Base-by-base conservation (phyloP, 2,113 vertebrate species). In the Aptenodytes patagonicus region DNA sequence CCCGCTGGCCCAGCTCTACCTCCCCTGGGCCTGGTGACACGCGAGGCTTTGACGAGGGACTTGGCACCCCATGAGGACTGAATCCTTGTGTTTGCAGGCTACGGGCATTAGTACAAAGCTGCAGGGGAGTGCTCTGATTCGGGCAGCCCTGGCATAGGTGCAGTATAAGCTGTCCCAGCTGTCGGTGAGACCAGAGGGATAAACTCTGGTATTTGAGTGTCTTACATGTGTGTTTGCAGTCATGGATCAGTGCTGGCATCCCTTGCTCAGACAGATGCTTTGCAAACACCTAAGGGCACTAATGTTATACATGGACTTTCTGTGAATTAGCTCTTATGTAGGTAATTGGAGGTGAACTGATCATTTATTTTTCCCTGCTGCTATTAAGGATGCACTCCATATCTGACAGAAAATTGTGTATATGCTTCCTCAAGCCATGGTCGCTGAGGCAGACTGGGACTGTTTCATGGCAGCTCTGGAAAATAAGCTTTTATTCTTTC, bases 401-500 rank as follows among this genome's bases (percentile, higher is more conserved):
- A 76, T 76, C 25, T 57, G 46, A 49, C 38, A 58, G 40, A 58
- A 84, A 69, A 70, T 25, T 28, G 17, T 34, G 29, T 14, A 54
- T 34, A 8, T 28, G 22, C 42, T 95, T 95, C 38, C 32, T 49
- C 25, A 42, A 91, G 3, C 25, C 34, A n/a, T 1, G 1, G 34
- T 52, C 7, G 0, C 28, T 62, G 86, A 65, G 54, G 66, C 22
- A 80, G 26, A 54, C 28, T n/a, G 16, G 17, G 19, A 32, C 34
- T 76, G 25, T n/a, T 93, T 64, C 31, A 75, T 28, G 52, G 64
- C 21, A 78, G 68, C 31, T 93, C 62, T 88, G 64, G 75, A 95
- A 95, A 93, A 69, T 36, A 77, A 66, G 38, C 7, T 90, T 91
- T 81, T 83, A n/a, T 66, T 83, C n/a, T 94, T 95, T 87, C 87